Evolutionary conservation across 2,797 vertebrate genomes (phyloP), one percentile per base, ranked within the genome.

Genomic region (Pseudochaenichthys georgianus): DNA sequence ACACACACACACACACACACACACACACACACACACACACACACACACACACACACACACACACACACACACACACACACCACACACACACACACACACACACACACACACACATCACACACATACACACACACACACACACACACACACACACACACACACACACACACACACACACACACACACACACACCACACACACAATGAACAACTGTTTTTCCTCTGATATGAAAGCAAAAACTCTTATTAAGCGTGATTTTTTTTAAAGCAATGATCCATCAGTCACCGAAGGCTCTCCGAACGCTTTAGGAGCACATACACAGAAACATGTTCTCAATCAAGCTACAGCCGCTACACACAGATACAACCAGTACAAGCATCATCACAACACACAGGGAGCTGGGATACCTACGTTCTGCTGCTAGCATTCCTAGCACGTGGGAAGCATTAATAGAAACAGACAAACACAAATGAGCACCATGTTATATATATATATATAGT

Each of bases 361-460:
- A 38, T 23, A 13, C 12, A 57, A 3, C 2, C 42, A 53, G 21
- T 42, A 7, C 38, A 54, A 28, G 31, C 53, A 34, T 31, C 53
- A 69, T n/a, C 54, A 80, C 65, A 54, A 63, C 78, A 89, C 81
- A 72, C 60, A 59, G 21, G 47, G 61, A 66, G 57, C 63, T 62
- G 52, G 90, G 95, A 95, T 97, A 99, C 98, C 95, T 99, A 99
- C 98, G 96, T 98, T 99, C 98, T 93, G 97, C 97, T 85, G 97
- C 98, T 94, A 99, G 96, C 80, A 98, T 96, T 98, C 98, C 98
- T 99, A 96, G 87, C 89, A 95, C 91, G 92, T 78, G 90, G 95
- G 95, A 95, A 94, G 98, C 97, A 91, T 96, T 96, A 95, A 96
- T 83, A 96, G 93, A 97, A 95, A 97, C 92, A 94, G 94, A 95